phyloP scores from a whole-genome alignment of 2,113 vertebrate species.

The Sorex araneus region DNA sequence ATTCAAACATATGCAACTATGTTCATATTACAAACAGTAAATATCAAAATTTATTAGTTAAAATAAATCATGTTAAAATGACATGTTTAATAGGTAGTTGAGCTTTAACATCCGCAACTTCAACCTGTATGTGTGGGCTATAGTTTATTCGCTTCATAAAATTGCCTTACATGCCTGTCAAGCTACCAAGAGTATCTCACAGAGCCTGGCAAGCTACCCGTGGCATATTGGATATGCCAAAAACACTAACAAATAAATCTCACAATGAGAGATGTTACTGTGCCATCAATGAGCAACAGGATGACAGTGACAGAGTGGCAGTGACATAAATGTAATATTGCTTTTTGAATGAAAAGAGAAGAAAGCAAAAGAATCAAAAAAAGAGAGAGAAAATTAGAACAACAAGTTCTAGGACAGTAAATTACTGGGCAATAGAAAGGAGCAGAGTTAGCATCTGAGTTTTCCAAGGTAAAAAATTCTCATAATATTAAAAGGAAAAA shows the following conservation, averaged over 20 bases:
- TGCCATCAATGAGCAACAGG: too few species aligned
- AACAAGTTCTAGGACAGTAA: background rate
- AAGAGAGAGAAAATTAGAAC: background rate
- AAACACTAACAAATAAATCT: too few species aligned
- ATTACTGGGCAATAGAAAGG: background rate
- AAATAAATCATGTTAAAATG: background rate
- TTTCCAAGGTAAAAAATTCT: background rate
- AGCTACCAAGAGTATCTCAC: too few species aligned
- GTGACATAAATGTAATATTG: too few species aligned
- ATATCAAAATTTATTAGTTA: slow-evolving; percentile 29
- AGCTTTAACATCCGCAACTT: slow-evolving; percentile 22
- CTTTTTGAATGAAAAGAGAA: background rate
- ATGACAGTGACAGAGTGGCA: too few species aligned
- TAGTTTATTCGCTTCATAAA: background rate
- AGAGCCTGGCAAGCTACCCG: too few species aligned
- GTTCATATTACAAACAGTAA: slow-evolving; percentile 45
- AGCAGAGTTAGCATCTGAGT: background rate
- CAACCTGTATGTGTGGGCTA: background rate
- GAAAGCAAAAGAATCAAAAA: background rate
- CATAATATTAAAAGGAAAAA: background rate
- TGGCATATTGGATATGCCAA: too few species aligned
- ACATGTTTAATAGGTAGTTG: slow-evolving; percentile 48
- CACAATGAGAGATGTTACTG: too few species aligned
- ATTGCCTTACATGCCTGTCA: background rate
- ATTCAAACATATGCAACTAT: slow-evolving; percentile 47